A percentile compares a stretch with the other conserved stretches of the same genome.
These are phyloP conservation scores for Heterocephalus glaber DNA, from an alignment of 2,113 vertebrate genomes.

Conservation along the genomic window DNA sequence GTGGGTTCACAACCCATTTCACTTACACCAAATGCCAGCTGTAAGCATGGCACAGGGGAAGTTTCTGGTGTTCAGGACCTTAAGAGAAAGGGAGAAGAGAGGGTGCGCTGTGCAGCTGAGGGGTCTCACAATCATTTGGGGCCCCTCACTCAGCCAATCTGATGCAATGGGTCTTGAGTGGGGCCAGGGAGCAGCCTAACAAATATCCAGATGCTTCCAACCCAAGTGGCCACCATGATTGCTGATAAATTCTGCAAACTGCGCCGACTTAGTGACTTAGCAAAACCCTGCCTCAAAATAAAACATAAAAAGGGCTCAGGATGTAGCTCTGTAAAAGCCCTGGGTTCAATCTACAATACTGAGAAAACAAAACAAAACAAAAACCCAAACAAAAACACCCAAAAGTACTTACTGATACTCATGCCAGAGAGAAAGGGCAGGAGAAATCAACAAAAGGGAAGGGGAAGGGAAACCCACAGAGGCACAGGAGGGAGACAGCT, in stretches of 20 bases:
- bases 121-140: not conserved
- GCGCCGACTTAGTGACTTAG: not conserved
- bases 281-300: not conserved
- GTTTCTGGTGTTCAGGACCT: not conserved
- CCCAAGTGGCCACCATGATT: not conserved
- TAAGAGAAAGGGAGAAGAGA: not conserved
- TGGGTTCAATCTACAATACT: not conserved
- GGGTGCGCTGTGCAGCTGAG: not conserved
- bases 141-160: not conserved
- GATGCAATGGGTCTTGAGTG: not conserved
- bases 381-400: not conserved
- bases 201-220: not conserved
- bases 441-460: not conserved
- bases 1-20: conserved; percentile 42
- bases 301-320: not conserved
- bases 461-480: not conserved
- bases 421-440: not conserved
- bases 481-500: not conserved
- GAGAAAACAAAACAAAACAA: not conserved
- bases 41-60: not conserved
- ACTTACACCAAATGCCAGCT: conserved; percentile 58
- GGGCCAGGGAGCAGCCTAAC: not conserved
- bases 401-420: not conserved
- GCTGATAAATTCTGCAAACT: conserved; percentile 2
- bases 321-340: not conserved